A percentile compares a stretch with the other conserved stretches of the same genome.
phyloP scores from a whole-genome alignment of 1,140 invertebrate species.

The Whitmania pigra region DNA sequence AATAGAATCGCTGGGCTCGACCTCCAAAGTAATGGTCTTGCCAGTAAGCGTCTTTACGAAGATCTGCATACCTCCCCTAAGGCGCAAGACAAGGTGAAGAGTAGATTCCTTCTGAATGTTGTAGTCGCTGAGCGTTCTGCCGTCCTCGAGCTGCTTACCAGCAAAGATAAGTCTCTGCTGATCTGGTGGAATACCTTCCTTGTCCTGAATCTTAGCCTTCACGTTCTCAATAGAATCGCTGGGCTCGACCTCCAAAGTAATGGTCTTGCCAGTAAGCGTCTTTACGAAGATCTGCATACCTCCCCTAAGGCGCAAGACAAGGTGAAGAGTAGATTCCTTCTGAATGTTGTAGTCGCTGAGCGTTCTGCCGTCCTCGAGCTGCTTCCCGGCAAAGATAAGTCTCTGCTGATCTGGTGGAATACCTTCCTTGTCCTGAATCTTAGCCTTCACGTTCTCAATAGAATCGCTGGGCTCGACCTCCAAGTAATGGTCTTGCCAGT shows the following conservation, averaged over 20 bases:
- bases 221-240: constrained; percentile 42
- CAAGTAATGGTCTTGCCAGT: constrained; percentile 47
- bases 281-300: constrained; percentile 25
- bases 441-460: constrained; percentile 43
- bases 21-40: constrained; percentile 48
- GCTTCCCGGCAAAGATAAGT: constrained; percentile 56
- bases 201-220: constrained; percentile 43
- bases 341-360: constrained; percentile 4
- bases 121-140: constrained; percentile 43
- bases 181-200: constrained; percentile 44
- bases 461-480: constrained; percentile 45
- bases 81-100: no score
- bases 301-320: no score
- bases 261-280: constrained; percentile 46
- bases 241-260: constrained; percentile 46
- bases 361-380: constrained; percentile 59
- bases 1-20: constrained; percentile 43
- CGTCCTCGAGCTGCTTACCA: constrained; percentile 55
- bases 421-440: constrained; percentile 42
- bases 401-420: constrained; percentile 45
- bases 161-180: constrained; percentile 55
- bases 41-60: constrained; percentile 38
- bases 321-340: constrained; percentile 3
- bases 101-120: constrained; percentile 10
- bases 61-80: constrained; percentile 25